Evolutionary conservation across 2,113 vertebrate genomes (phyloP).

Genomic region (Opisthocomus hoazin): DNA sequence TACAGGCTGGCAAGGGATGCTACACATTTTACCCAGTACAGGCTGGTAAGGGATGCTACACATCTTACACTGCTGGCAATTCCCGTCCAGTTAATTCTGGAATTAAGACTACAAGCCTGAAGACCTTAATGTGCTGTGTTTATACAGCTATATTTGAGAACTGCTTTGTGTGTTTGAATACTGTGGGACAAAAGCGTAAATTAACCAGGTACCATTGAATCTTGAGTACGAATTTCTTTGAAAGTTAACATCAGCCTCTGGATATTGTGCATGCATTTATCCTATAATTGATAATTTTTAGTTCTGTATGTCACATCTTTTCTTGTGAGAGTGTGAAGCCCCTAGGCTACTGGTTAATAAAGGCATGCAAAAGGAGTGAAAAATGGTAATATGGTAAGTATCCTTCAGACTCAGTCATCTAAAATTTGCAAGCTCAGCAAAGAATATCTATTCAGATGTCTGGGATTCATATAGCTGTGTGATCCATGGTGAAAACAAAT

Average conservation of each 20-base stretch:
- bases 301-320: not conserved
- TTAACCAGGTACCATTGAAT: not conserved
- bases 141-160: not conserved
- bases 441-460: not conserved
- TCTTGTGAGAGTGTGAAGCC: not conserved
- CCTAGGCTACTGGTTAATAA: not conserved
- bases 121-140: not conserved
- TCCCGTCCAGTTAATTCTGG: not conserved
- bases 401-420: not conserved
- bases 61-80: not conserved
- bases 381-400: not conserved
- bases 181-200: not conserved
- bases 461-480: not conserved
- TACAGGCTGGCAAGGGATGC: not conserved
- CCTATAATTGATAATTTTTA: not conserved
- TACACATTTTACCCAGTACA: rapidly evolving
- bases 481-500: not conserved
- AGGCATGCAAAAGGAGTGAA: not conserved
- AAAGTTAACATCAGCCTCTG: not conserved
- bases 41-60: not conserved
- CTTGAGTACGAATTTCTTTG: not conserved
- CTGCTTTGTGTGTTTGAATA: not conserved
- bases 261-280: not conserved
- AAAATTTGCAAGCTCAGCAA: not conserved
- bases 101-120: not conserved